phyloP scores from a whole-genome alignment of 2,888 invertebrate species.

The Tachina grossa region DNA sequence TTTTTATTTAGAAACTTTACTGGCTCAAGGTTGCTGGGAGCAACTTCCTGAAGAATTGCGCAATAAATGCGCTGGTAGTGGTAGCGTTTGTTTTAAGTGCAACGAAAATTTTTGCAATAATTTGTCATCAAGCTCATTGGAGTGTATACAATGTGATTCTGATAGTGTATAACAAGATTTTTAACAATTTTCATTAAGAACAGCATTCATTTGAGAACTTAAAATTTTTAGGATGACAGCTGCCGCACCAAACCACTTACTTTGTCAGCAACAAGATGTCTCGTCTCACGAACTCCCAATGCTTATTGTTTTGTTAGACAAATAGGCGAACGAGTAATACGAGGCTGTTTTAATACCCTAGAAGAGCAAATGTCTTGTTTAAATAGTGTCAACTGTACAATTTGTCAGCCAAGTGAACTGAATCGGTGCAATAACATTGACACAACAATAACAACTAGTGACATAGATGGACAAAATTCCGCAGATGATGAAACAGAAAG shows the following conservation, averaged over 20 bases:
- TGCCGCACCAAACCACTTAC: slow-evolving; percentile 69
- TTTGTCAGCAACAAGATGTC: slow-evolving; percentile 71
- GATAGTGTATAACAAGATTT: slow-evolving; percentile 70
- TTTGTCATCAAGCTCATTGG: slow-evolving; percentile 74
- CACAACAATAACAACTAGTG: slow-evolving; percentile 3
- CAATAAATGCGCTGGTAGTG: slow-evolving; percentile 49
- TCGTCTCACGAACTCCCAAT: slow-evolving; percentile 73
- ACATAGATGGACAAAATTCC: background rate
- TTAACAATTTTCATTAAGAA: background rate
- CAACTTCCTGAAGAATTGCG: slow-evolving; percentile 67
- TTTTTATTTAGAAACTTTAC: slow-evolving; percentile 56
- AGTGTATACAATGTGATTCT: slow-evolving; percentile 79
- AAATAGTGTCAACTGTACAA: slow-evolving; percentile 65
- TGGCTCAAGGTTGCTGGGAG: slow-evolving; percentile 73
- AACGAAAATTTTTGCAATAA: slow-evolving; percentile 78
- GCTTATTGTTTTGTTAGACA: slow-evolving; percentile 73
- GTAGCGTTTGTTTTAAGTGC: slow-evolving; percentile 77
- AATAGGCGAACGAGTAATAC: slow-evolving; percentile 64
- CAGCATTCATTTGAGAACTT: background rate
- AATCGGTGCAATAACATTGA: slow-evolving; percentile 71
- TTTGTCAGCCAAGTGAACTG: slow-evolving; percentile 74
- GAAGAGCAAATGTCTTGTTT: slow-evolving; percentile 73
- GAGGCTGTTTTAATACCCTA: slow-evolving; percentile 74
- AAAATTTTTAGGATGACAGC: slow-evolving; percentile 67
- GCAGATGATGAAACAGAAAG: slow-evolving; percentile 7